Base-by-base conservation (phyloP, 2,888 invertebrate genomes). In the Sipha maydis region DNA sequence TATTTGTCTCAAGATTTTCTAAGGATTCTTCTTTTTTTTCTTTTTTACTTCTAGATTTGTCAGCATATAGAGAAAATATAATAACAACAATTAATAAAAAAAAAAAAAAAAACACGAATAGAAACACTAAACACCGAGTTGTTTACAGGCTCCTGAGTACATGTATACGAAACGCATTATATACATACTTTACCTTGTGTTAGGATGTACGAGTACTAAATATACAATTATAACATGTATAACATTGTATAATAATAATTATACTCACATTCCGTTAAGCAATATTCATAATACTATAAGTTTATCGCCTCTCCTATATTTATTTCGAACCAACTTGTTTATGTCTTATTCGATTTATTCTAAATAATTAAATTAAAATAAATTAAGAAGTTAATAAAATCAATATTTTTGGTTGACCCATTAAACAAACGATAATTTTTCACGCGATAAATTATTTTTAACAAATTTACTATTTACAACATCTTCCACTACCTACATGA, bases 401-500 rank as follows among this genome's bases (percentile, higher is more conserved):
- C 2, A 34, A 28, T 28, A 11, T 69, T 69, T 71, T 71, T 17
- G 17, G 28, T 31, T 31, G 17, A 14, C 17, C 31, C 71, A 28
- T 71, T 71, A 67, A n/a, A 41, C n/a, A 14, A 25, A 21, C 41
- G 38, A 75, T 38, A 25, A 75, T 38, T 38, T 75, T 38, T 11
- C 5, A 25, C 21, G 25, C 25, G 75, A 56, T 56, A 75, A 75
- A 73, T 54, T 34, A 75, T 61, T 79, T 69, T 19, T 9, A 85
- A 69, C 85, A 78, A 85, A 78, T 78, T 34, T 48, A 54, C 77
- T 78, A 78, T 85, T 85, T 54, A 78, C 85, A 54, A 69, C n/a
- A 31, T 85, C 69, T 77, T 77, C 85, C 85, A 69, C 85, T 77
- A 82, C 88, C 88, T 88, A 88, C 88, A 67, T 56, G 75, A 61